phyloP scores from a whole-genome alignment of 2,797 vertebrate genomes.

The Helostoma temminkii region DNA sequence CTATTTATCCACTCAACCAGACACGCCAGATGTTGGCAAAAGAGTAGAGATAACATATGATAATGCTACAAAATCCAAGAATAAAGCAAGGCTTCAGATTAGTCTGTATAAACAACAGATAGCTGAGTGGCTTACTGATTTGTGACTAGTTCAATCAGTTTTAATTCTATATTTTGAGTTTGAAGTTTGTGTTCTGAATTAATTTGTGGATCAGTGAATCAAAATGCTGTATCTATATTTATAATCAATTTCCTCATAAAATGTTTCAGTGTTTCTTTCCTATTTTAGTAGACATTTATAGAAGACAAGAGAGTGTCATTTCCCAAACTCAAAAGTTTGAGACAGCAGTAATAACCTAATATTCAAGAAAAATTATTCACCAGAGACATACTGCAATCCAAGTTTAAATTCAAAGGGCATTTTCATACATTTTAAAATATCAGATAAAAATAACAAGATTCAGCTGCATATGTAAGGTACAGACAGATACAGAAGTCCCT shows the following conservation, averaged over 20 bases:
- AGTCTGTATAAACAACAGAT: background rate
- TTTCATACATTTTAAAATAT: no score
- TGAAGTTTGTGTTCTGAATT: background rate
- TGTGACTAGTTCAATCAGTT: background rate
- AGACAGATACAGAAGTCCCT: background rate
- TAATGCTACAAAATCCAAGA: background rate
- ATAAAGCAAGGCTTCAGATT: background rate
- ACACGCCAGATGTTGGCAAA: constrained; percentile 31
- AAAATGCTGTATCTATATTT: no score
- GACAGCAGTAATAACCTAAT: background rate
- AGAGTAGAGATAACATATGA: background rate
- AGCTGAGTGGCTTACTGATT: background rate
- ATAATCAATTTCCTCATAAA: background rate
- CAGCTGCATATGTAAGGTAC: background rate
- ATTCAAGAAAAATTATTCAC: background rate
- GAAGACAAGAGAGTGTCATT: background rate
- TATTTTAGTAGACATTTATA: background rate
- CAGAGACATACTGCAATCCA: no score
- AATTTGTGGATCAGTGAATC: no score
- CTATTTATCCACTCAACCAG: constrained; percentile 52
- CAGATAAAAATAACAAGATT: no score
- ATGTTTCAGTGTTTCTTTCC: background rate
- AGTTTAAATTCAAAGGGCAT: no score
- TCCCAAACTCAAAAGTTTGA: background rate
- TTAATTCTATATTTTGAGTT: background rate